Evolutionary conservation across 2,888 invertebrate genomes (phyloP), one percentile per base, ranked within the genome.

Genomic region (Drosophila pseudotakahashii): DNA sequence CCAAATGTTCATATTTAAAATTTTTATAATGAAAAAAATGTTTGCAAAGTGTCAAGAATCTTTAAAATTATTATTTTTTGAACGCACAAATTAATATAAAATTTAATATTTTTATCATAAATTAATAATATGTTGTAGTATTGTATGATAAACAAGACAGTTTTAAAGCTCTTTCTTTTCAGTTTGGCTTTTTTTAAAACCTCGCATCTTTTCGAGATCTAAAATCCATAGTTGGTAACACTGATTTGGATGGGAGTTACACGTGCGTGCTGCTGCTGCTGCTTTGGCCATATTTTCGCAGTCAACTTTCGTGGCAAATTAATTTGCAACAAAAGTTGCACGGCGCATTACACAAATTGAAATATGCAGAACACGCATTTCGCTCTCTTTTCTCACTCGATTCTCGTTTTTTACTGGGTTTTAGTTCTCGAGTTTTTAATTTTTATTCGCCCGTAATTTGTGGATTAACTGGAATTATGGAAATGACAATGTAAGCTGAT

Each of bases 281-380:
- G 41, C 44, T 48, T 37, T 57, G 59, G 59, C 54, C 73, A 76
- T 79, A 79, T 76, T 79, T 81, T 45, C 39, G 52, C 62, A 73
- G 69, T 73, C 77, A 83, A 85, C 80, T 85, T 80, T 76, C 48
- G 76, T 78, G 78, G 71, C 82, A 83, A 83, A 83, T 83, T 83
- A 83, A 83, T 83, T 83, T 83, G 82, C 82, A 82, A 80, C 85
- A 77, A 83, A 82, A 85, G 85, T 83, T 83, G 77, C 76, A 57
- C 69, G 54, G 50, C 69, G 69, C 81, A 84, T 82, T 84, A 79
- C 69, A 74, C 63, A 82, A 85, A 82, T 82, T 79, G 79, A 84
- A 82, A 84, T 69, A 78, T 58, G 75, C 81, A 78, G 64, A 51
- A 26, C 66, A 66, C 66, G 66, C 52, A 63, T n/a, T 66, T 39